Evolutionary conservation across 1,140 invertebrate genomes (phyloP).

Genomic region (Scaptodrosophila lebanonensis): DNA sequence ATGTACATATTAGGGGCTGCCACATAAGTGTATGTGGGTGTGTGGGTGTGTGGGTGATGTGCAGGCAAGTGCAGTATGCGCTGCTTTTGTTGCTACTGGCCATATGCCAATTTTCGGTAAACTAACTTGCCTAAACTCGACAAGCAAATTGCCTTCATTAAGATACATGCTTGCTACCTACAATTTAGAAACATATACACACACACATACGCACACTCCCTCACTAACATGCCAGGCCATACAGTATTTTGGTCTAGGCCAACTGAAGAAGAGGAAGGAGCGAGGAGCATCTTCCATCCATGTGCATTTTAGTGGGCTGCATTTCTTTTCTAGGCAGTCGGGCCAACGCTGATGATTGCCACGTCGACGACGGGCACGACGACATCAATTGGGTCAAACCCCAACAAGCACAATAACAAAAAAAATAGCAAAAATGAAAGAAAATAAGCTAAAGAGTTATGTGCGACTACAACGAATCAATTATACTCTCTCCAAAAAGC

Average conservation of each 20-base stretch:
- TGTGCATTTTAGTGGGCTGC: slow-evolving; percentile 37
- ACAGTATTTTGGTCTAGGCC: slow-evolving; percentile 10
- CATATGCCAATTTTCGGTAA: slow-evolving; percentile 76
- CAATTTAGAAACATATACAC: slow-evolving; percentile 59
- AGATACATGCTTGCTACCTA: slow-evolving; percentile 73
- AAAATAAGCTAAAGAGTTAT: slow-evolving; percentile 22
- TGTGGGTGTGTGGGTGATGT: neutral
- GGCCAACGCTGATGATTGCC: too few species aligned
- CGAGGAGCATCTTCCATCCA: slow-evolving; percentile 37
- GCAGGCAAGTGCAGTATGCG: slow-evolving; percentile 29
- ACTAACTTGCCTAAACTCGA: slow-evolving; percentile 75
- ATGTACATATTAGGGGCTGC: neutral
- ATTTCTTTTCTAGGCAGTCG: slow-evolving; percentile 13
- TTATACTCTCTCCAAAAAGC: too few species aligned
- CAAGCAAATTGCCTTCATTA: slow-evolving; percentile 76
- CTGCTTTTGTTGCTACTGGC: slow-evolving; percentile 70
- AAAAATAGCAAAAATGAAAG: slow-evolving; percentile 16
- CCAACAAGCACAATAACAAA: slow-evolving; percentile 28
- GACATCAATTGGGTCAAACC: slow-evolving; percentile 66
- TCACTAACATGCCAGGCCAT: neutral
- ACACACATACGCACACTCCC: slow-evolving; percentile 9
- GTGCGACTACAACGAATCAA: too few species aligned
- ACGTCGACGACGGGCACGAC: slow-evolving; percentile 47
- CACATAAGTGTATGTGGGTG: neutral
- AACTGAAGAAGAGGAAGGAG: neutral